phyloP scores from a whole-genome alignment of 2,113 vertebrate species.

The Ptilorrhoa leucosticta region DNA sequence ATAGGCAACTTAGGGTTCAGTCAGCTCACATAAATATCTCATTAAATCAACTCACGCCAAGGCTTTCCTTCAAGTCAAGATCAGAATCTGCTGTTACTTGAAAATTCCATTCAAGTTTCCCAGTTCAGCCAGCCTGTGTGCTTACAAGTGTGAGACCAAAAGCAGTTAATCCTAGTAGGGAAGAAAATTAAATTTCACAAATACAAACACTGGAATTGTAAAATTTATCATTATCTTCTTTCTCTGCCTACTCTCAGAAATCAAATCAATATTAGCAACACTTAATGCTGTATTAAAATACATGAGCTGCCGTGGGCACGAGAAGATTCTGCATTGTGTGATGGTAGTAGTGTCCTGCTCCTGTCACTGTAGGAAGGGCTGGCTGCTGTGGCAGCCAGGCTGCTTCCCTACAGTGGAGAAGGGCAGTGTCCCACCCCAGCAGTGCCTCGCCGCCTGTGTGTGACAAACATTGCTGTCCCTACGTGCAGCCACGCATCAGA shows the following conservation, averaged over 20 bases:
- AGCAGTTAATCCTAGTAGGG: not conserved
- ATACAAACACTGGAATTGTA: not conserved
- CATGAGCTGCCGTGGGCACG: not conserved
- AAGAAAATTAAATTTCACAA: slow-evolving; percentile 5
- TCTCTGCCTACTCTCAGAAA: not conserved
- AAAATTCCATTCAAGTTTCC: slow-evolving; percentile 14
- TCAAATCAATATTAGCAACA: not conserved
- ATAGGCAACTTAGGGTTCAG: not conserved
- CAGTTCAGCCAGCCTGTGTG: not conserved
- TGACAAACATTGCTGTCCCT: not conserved
- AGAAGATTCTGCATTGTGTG: not conserved
- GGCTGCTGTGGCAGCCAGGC: not conserved
- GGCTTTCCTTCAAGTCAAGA: not conserved
- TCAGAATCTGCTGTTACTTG: not conserved
- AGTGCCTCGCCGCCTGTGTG: rapidly evolving
- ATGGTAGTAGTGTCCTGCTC: not conserved
- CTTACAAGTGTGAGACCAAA: not conserved
- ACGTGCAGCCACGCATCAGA: not conserved
- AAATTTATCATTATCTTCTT: not conserved
- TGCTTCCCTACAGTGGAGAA: not conserved
- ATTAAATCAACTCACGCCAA: not conserved
- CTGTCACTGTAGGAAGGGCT: not conserved
- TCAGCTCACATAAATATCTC: not conserved
- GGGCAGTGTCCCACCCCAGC: not conserved
- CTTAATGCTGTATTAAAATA: not conserved